These are phyloP conservation scores for Drosophila hydei DNA, from an alignment of 1,140 invertebrate species.

Conservation along the genomic window DNA sequence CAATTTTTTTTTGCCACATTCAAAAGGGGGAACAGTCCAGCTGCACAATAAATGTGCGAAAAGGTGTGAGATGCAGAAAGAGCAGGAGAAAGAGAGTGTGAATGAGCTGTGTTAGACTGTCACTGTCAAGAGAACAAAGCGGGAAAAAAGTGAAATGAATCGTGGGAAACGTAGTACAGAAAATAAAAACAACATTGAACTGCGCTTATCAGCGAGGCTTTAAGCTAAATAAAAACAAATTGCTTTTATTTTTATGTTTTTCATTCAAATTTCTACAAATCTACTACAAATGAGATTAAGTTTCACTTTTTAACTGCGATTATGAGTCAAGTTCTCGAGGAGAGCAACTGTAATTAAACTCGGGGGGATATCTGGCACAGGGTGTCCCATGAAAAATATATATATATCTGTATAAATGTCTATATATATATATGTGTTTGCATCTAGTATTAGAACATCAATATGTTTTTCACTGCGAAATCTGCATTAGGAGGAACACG, in stretches of 20 bases:
- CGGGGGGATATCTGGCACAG: too few species aligned
- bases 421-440: too few species aligned
- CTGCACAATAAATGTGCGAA: constrained; percentile 5
- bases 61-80: neutral
- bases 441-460: too few species aligned
- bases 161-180: constrained; percentile 3
- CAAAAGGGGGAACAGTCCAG: constrained; percentile 8
- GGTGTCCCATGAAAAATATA: too few species aligned
- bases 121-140: constrained; percentile 12
- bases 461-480: too few species aligned
- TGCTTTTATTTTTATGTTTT: neutral
- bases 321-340: too few species aligned
- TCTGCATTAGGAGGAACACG: too few species aligned
- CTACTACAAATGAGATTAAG: too few species aligned
- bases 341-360: too few species aligned
- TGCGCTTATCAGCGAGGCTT: neutral
- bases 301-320: too few species aligned
- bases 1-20: constrained; percentile 27
- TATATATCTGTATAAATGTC: too few species aligned
- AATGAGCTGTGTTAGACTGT: neutral
- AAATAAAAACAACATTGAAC: constrained; percentile 11
- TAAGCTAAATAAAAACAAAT: neutral
- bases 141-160: constrained; percentile 4
- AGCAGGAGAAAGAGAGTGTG: neutral
- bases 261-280: too few species aligned